A percentile compares a stretch with the other conserved stretches of the same genome.
Conservation (phyloP, 2,888 invertebrate genomes). For the Zootermopsis nevadensis region DNA sequence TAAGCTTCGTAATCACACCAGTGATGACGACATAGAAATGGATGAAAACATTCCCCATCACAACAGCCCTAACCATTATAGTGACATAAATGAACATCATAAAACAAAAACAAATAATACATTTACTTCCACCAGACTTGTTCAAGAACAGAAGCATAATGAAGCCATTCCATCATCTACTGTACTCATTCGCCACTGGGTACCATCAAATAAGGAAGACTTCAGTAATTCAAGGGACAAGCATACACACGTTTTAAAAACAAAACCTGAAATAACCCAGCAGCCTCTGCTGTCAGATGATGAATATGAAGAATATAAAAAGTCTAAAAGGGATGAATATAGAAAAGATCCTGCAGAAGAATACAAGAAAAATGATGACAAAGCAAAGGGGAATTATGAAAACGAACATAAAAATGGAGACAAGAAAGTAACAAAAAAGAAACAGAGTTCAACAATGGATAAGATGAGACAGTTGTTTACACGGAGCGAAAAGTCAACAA, state of each 20-base stretch:
- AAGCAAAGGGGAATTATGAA: not conserved
- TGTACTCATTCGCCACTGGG: conserved; percentile 49
- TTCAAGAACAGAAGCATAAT: conserved; percentile 44
- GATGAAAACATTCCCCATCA: conserved; percentile 61
- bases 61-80: conserved; percentile 62
- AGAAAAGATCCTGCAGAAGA: not conserved
- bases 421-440: conserved; percentile 69
- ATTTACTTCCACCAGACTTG: conserved; percentile 43
- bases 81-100: conserved; percentile 56
- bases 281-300: conserved; percentile 24
- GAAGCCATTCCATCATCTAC: conserved; percentile 50
- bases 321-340: conserved; percentile 3
- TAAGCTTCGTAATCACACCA: conserved; percentile 58
- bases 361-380: conserved; percentile 36
- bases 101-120: conserved; percentile 27
- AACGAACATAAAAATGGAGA: conserved; percentile 28
- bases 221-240: not conserved
- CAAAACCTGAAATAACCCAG: not conserved
- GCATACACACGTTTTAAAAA: not conserved
- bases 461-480: conserved; percentile 83
- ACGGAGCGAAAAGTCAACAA: conserved; percentile 75
- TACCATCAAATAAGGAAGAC: not conserved
- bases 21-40: conserved; percentile 59
- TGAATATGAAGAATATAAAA: conserved; percentile 31
- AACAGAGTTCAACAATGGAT: conserved; percentile 78